Evolutionary conservation across 1,140 invertebrate species (phyloP).

Genomic region (Watersipora subatra): DNA sequence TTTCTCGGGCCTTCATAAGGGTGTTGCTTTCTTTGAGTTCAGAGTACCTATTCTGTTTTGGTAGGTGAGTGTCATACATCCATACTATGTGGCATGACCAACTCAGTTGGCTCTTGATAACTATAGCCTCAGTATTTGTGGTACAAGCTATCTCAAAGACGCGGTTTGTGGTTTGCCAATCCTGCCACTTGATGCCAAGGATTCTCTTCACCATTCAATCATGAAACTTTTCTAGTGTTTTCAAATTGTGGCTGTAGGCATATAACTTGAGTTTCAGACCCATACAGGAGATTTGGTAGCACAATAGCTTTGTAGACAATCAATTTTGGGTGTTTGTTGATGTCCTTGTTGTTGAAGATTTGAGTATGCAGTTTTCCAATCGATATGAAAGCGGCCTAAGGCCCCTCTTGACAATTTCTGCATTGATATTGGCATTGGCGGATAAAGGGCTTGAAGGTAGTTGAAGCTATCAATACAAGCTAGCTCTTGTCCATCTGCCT

Average conservation of each 20-base stretch:
- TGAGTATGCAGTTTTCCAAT: neutral
- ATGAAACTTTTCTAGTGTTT: conserved; percentile 1
- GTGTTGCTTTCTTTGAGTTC: conserved; percentile 8
- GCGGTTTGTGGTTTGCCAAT: neutral
- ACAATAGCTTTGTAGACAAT: conserved; percentile 7
- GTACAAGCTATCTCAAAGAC: neutral
- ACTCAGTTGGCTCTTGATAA: neutral
- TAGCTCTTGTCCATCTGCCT: neutral
- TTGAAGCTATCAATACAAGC: neutral
- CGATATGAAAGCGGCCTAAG: neutral
- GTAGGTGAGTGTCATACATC: conserved; percentile 6
- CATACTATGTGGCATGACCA: conserved; percentile 7
- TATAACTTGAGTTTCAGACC: conserved; percentile 5
- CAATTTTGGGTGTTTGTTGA: conserved; percentile 8
- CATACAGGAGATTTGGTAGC: conserved; percentile 8
- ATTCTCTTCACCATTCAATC: neutral
- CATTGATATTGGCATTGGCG: neutral
- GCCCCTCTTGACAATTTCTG: neutral
- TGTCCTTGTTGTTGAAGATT: conserved; percentile 5
- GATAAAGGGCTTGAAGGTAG: neutral
- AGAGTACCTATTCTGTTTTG: conserved; percentile 6
- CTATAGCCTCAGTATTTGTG: neutral
- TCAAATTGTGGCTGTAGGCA: conserved; percentile 4
- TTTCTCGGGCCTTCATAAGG: conserved; percentile 2
- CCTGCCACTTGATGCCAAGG: neutral